phyloP scores from a whole-genome alignment of 1,140 invertebrate genomes.

The Drosophila varians region DNA sequence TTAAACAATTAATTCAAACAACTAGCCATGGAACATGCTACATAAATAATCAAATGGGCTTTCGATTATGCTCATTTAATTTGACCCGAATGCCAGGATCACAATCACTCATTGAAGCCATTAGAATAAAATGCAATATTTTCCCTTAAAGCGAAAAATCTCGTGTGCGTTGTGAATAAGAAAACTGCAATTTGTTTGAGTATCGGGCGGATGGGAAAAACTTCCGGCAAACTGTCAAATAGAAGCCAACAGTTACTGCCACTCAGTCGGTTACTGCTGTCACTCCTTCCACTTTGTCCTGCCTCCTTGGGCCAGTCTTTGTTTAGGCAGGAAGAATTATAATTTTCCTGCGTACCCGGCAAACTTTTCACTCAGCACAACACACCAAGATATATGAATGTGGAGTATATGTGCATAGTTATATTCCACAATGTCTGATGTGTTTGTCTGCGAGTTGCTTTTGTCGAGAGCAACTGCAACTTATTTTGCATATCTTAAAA shows the following conservation, averaged over 20 bases:
- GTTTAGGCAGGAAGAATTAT: slow-evolving; percentile 69
- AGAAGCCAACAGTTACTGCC: slow-evolving; percentile 33
- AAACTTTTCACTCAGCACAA: slow-evolving; percentile 38
- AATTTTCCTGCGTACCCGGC: slow-evolving; percentile 65
- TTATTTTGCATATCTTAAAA: slow-evolving; percentile 77
- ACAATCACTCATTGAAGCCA: slow-evolving; percentile 10
- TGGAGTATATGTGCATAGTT: slow-evolving; percentile 17
- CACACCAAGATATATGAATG: slow-evolving; percentile 7
- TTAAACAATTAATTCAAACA: slow-evolving; percentile 34
- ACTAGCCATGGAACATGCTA: slow-evolving; percentile 13
- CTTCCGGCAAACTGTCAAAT: slow-evolving; percentile 42
- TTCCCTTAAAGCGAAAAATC: background rate
- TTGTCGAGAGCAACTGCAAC: slow-evolving; percentile 57
- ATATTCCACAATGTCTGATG: slow-evolving; percentile 64
- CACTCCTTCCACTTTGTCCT: slow-evolving; percentile 12
- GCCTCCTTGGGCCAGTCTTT: slow-evolving; percentile 37
- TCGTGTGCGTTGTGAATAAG: background rate
- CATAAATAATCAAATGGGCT: slow-evolving; percentile 31
- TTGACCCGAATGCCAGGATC: background rate
- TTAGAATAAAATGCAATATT: slow-evolving; percentile 8
- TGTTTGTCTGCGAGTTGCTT: slow-evolving; percentile 39
- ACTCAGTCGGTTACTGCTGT: slow-evolving; percentile 22
- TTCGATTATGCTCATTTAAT: slow-evolving; percentile 27
- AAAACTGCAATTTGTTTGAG: slow-evolving; percentile 18
- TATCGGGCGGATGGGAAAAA: slow-evolving; percentile 19